phyloP scores from a whole-genome alignment of 1,140 invertebrate genomes.

The Callitettix versicolor region DNA sequence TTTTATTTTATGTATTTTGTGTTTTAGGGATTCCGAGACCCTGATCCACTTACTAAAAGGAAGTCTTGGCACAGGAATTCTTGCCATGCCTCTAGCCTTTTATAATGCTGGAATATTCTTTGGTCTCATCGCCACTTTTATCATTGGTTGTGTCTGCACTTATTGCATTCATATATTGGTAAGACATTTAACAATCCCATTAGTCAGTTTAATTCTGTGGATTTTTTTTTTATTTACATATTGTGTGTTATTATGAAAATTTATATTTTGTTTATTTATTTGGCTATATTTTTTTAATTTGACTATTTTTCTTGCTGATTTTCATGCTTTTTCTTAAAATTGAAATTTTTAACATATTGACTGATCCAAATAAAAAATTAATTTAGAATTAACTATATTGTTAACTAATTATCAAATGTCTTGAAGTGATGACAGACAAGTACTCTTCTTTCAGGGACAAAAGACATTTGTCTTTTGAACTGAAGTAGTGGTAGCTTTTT shows the following conservation, averaged over 20 bases:
- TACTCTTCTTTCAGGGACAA: no score
- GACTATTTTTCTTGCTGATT: background rate
- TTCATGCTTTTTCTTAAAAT: background rate
- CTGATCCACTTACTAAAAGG: slow-evolving; percentile 79
- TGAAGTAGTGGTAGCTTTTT: no score
- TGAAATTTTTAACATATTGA: no score
- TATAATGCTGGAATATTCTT: slow-evolving; percentile 73
- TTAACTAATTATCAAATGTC: no score
- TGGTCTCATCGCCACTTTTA: slow-evolving; percentile 62
- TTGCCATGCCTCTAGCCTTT: slow-evolving; percentile 86
- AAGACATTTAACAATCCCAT: background rate
- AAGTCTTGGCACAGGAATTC: slow-evolving; percentile 81
- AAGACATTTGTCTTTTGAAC: no score
- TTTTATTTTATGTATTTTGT: no score
- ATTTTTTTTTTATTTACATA: background rate
- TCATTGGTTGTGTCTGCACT: slow-evolving; percentile 52
- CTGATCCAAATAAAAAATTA: no score
- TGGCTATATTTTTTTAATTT: background rate
- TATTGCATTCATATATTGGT: slow-evolving; percentile 48
- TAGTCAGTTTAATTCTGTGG: background rate
- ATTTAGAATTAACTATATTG: no score
- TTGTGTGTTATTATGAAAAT: background rate
- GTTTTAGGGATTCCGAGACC: slow-evolving; percentile 64
- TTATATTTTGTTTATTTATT: background rate
- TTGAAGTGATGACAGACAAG: no score